Conservation (phyloP, 2,888 invertebrate genomes). For the Polymixis lichenea region DNA sequence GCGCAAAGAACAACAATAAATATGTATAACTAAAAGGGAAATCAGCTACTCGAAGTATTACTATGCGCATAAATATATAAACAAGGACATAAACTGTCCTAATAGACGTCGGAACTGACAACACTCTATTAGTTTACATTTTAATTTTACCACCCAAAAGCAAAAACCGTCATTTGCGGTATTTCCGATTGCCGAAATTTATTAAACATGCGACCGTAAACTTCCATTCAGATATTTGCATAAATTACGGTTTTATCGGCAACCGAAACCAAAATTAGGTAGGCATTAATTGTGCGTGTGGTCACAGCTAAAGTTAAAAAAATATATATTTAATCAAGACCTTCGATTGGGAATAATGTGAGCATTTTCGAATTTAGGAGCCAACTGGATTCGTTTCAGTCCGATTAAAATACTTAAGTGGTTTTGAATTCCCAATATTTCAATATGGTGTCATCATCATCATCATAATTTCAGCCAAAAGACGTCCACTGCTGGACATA, state of each 20-base stretch:
- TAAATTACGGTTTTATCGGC: slow-evolving; percentile 85
- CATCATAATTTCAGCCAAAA: neutral
- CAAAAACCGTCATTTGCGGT: slow-evolving; percentile 79
- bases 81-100: slow-evolving; percentile 55
- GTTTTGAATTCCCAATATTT: neutral
- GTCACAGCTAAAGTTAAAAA: slow-evolving; percentile 62
- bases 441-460: neutral
- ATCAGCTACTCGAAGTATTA: slow-evolving; percentile 35
- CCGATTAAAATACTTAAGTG: neutral
- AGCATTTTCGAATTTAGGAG: slow-evolving; percentile 32
- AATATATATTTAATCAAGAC: slow-evolving; percentile 57
- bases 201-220: slow-evolving; percentile 79
- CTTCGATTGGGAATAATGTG: slow-evolving; percentile 32
- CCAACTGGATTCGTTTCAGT: slow-evolving; percentile 15
- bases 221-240: slow-evolving; percentile 81
- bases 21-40: slow-evolving; percentile 35
- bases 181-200: slow-evolving; percentile 86
- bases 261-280: slow-evolving; percentile 80
- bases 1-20: slow-evolving; percentile 7
- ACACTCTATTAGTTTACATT: slow-evolving; percentile 61
- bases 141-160: slow-evolving; percentile 75
- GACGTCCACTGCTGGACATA: too few species aligned
- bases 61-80: slow-evolving; percentile 60
- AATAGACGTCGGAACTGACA: slow-evolving; percentile 59
- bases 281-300: slow-evolving; percentile 80